phyloP scores from a whole-genome alignment of 2,797 vertebrate species.

The Acridotheres tristis region DNA sequence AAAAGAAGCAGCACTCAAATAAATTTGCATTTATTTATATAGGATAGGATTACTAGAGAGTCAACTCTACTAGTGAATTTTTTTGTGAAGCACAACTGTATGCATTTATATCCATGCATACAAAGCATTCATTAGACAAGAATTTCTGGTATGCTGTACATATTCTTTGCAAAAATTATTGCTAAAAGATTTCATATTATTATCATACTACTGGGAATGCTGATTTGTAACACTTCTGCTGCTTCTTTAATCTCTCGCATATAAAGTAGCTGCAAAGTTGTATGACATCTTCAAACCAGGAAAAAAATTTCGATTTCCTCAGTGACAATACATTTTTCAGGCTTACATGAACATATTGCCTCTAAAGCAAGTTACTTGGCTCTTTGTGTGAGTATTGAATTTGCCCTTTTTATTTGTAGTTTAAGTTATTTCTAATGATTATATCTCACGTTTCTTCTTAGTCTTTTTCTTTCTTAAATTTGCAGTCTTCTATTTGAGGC shows the following conservation, averaged over 20 bases:
- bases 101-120: background rate
- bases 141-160: background rate
- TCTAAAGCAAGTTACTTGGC: background rate
- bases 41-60: background rate
- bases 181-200: background rate
- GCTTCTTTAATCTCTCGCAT: background rate
- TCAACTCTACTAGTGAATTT: background rate
- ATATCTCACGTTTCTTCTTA: background rate
- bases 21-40: background rate
- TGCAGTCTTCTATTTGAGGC: background rate
- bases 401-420: background rate
- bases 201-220: background rate
- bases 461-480: background rate
- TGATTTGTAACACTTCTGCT: background rate
- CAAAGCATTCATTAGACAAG: background rate
- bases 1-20: background rate
- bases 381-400: background rate
- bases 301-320: background rate
- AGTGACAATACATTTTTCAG: background rate
- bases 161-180: background rate
- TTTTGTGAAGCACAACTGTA: background rate
- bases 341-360: background rate
- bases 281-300: background rate
- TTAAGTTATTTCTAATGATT: background rate
- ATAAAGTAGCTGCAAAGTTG: background rate